phyloP scores from a whole-genome alignment of 2,113 vertebrate species.

The crab-eating macaque (Macaca fascicularis) region T2T-MFA8v1.1 NC_088380.1:168904001-168904500 shows the following conservation, averaged over 20 bases:
- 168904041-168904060: too few species aligned
- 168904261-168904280: neutral
- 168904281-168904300: neutral
- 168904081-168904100: too few species aligned
- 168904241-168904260: neutral
- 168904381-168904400: neutral
- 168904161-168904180: neutral
- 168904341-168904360: neutral
- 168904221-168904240: neutral
- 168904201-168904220: neutral
- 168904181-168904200: neutral
- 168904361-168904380: neutral
- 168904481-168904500: neutral
- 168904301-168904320: neutral
- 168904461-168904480: neutral
- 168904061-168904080: too few species aligned
- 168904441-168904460: neutral
- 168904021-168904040: too few species aligned
- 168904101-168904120: too few species aligned
- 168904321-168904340: neutral
- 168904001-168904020: too few species aligned
- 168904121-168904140: too few species aligned
- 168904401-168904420: neutral
- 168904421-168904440: neutral
- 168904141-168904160: too few species aligned